Evolutionary conservation across 2,797 vertebrate genomes (phyloP).

Genomic region (Percopsis omiscomaycus): DNA sequence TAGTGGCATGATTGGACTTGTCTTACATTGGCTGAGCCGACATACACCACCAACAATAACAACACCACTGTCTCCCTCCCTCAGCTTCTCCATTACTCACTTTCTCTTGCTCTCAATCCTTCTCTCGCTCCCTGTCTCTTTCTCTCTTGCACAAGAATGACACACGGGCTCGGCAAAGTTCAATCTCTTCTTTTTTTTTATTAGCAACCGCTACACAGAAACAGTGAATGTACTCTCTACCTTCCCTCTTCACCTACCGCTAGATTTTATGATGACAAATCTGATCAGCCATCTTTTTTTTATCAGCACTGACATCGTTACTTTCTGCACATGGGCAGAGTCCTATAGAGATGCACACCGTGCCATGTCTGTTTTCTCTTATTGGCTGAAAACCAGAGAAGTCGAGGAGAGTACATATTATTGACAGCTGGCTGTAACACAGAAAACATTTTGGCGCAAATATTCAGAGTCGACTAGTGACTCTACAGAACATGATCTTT

Average conservation of each 20-base stretch:
- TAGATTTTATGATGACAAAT: slow-evolving; percentile 64
- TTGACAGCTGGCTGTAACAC: slow-evolving; percentile 27
- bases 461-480: not conserved
- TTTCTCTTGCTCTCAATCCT: slow-evolving; percentile 20
- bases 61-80: slow-evolving; percentile 37
- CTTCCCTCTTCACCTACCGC: slow-evolving; percentile 27
- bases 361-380: slow-evolving; percentile 11
- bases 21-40: slow-evolving; percentile 35
- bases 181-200: slow-evolving; percentile 72
- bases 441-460: slow-evolving; percentile 8
- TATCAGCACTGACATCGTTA: slow-evolving; percentile 44
- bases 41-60: slow-evolving; percentile 35
- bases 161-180: slow-evolving; percentile 60
- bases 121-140: slow-evolving; percentile 36
- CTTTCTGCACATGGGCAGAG: not conserved
- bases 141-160: slow-evolving; percentile 54
- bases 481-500: not conserved
- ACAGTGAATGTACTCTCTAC: slow-evolving; percentile 62
- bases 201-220: slow-evolving; percentile 70
- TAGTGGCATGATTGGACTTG: slow-evolving; percentile 34
- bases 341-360: not conserved
- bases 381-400: slow-evolving; percentile 21
- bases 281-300: slow-evolving; percentile 65
- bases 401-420: slow-evolving; percentile 11
- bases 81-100: slow-evolving; percentile 34